A percentile compares a stretch with the other conserved stretches of the same genome.
phyloP scores from a whole-genome alignment of 2,797 vertebrate genomes.

The Scarus forsteni region DNA sequence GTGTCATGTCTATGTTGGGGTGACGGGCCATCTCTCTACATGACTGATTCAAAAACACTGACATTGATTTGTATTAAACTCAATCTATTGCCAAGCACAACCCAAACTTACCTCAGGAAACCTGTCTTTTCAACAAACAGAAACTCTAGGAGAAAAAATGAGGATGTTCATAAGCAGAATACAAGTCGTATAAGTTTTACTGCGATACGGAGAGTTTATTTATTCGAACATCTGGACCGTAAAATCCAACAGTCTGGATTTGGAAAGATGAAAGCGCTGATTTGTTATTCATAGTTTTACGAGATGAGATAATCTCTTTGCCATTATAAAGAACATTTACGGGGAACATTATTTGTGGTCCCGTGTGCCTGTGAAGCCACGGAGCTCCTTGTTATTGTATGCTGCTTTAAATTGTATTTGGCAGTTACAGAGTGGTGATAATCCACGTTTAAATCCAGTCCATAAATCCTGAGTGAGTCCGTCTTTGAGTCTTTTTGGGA shows the following conservation, averaged over 20 bases:
- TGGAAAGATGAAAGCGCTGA: constrained; percentile 70
- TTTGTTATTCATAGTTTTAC: constrained; percentile 78
- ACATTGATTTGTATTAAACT: no score
- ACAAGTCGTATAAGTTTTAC: constrained; percentile 64
- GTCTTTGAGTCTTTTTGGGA: constrained; percentile 40
- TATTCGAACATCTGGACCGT: constrained; percentile 68
- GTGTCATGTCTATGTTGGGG: no score
- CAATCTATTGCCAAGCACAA: no score
- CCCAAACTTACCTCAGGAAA: constrained; percentile 22
- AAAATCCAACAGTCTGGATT: constrained; percentile 70
- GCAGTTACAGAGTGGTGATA: constrained; percentile 60
- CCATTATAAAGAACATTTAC: constrained; percentile 54
- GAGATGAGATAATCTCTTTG: constrained; percentile 66
- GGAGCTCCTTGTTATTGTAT: constrained; percentile 50
- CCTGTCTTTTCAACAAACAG: constrained; percentile 31
- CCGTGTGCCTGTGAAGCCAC: constrained; percentile 26
- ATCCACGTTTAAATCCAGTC: constrained; percentile 69
- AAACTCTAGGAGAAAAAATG: constrained; percentile 32
- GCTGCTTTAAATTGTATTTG: constrained; percentile 48
- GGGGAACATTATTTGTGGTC: constrained; percentile 44
- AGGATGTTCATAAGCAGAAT: constrained; percentile 57
- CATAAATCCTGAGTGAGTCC: constrained; percentile 67
- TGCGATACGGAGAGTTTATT: constrained; percentile 46
- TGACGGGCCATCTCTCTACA: no score
- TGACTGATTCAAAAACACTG: no score